Conservation (phyloP, 1,140 invertebrate species). For the Drosophila chauvacae region DNA sequence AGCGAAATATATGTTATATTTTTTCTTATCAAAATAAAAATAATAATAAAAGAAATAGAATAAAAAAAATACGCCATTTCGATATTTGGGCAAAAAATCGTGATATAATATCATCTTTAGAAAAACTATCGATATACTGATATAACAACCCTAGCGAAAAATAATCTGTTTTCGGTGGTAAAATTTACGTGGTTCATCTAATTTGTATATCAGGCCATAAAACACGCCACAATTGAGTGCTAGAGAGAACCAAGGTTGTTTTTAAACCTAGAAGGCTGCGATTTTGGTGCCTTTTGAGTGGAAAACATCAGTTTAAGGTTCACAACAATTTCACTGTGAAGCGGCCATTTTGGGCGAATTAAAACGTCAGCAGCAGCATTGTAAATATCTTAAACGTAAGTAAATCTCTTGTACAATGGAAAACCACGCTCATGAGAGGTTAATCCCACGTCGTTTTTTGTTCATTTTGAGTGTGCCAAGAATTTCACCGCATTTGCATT, state of each 20-base stretch:
- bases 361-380: slow-evolving; percentile 64
- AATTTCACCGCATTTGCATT: slow-evolving; percentile 28
- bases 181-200: slow-evolving; percentile 55
- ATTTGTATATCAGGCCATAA: slow-evolving; percentile 44
- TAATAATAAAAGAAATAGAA: too few relatives aligned
- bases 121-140: too few relatives aligned
- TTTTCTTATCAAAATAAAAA: too few relatives aligned
- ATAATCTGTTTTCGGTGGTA: slow-evolving; percentile 60
- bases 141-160: slow-evolving; percentile 36
- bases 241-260: not conserved
- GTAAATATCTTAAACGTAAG: slow-evolving; percentile 51
- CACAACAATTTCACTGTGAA: slow-evolving; percentile 29
- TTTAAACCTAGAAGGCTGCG: not conserved
- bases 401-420: not conserved
- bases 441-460: slow-evolving; percentile 1
- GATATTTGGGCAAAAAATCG: too few relatives aligned
- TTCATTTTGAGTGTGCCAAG: not conserved
- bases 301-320: slow-evolving; percentile 14
- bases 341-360: slow-evolving; percentile 78
- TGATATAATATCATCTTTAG: too few relatives aligned
- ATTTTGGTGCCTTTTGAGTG: slow-evolving; percentile 6
- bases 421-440: not conserved
- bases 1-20: too few relatives aligned
- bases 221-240: slow-evolving; percentile 1
- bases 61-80: too few relatives aligned